These are phyloP conservation scores for Tiliqua scincoides DNA, from an alignment of 2,113 vertebrate genomes.

Conservation along the genomic window DNA sequence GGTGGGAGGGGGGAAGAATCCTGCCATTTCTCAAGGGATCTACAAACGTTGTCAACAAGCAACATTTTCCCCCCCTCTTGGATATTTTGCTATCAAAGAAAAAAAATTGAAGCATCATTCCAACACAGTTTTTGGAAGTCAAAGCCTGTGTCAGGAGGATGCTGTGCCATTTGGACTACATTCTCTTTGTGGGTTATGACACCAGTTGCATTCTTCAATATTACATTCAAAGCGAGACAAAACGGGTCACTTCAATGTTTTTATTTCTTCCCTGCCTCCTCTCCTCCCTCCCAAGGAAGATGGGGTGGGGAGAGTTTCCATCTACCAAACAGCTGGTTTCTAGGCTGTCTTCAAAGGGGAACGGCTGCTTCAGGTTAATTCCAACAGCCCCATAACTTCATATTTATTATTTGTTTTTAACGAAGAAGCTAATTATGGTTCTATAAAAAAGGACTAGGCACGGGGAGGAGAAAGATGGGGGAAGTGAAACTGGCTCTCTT, in stretches of 20 bases:
- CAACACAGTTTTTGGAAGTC: not conserved
- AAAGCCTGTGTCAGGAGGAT: constrained; percentile 20
- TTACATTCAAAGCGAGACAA: constrained; percentile 49
- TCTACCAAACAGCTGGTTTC: constrained; percentile 58
- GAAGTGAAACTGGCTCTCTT: not conserved
- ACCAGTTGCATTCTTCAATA: constrained; percentile 29
- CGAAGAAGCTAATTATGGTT: constrained; percentile 57
- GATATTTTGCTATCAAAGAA: constrained; percentile 22
- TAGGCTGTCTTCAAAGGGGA: constrained; percentile 52
- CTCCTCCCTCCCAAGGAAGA: not conserved
- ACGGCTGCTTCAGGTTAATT: constrained; percentile 67
- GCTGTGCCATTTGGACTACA: constrained; percentile 10
- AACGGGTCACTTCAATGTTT: constrained; percentile 24
- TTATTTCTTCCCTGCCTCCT: not conserved
- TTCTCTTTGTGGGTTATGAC: constrained; percentile 44
- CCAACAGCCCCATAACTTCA: constrained; percentile 52
- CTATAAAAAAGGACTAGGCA: constrained; percentile 2
- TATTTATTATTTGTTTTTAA: constrained; percentile 63
- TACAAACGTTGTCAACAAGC: not conserved
- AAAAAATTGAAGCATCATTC: constrained; percentile 9
- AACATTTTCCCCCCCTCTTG: not conserved
- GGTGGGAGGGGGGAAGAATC: not conserved
- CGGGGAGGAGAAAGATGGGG: too few species aligned
- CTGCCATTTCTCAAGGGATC: constrained; percentile 4
- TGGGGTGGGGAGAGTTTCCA: constrained; percentile 48